Conservation (phyloP, 2,888 invertebrate species). For the Tipula confusa region DNA sequence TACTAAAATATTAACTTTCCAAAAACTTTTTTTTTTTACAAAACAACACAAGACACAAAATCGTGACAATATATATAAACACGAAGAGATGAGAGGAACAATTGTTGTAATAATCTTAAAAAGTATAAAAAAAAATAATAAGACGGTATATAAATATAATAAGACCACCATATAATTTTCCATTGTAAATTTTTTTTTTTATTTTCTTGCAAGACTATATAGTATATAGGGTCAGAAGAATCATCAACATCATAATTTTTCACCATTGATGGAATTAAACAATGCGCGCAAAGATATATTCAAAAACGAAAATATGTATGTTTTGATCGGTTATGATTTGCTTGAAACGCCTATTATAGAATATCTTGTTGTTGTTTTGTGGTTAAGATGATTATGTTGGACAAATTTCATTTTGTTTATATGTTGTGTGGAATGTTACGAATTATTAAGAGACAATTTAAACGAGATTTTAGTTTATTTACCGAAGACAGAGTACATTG, state of each 20-base stretch:
- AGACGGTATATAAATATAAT: background rate
- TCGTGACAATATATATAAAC: background rate
- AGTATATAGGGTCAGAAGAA: conserved; percentile 25
- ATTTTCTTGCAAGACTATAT: background rate
- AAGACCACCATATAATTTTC: conserved; percentile 5
- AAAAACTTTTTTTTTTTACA: background rate
- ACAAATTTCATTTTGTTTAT: too few species aligned
- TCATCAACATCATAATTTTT: conserved; percentile 20
- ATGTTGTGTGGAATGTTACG: too few species aligned
- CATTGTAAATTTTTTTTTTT: background rate
- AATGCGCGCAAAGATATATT: background rate
- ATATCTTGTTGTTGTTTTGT: background rate
- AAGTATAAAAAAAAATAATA: background rate
- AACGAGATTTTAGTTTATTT: too few species aligned
- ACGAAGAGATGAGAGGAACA: background rate
- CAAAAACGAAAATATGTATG: background rate
- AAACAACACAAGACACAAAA: background rate
- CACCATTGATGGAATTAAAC: background rate
- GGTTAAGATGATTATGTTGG: background rate
- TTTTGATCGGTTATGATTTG: background rate
- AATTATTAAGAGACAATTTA: too few species aligned
- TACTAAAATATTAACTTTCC: background rate
- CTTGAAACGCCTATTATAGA: background rate
- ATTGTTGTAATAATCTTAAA: background rate
- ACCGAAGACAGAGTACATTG: too few species aligned